Conservation (phyloP, 1,140 invertebrate species). For the Camponotus vicinus region DNA sequence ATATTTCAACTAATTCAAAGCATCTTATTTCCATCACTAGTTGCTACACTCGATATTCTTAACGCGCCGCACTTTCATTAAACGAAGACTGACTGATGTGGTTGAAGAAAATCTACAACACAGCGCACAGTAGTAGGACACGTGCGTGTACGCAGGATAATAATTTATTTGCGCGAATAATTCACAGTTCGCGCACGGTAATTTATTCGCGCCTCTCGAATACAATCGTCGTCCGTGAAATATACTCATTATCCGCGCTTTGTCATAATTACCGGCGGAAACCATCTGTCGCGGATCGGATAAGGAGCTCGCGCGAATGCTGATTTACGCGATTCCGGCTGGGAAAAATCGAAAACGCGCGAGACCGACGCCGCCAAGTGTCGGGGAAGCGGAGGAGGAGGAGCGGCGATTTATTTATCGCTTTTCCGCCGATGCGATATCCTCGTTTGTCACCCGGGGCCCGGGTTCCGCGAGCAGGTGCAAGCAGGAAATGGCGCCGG, state of each 20-base stretch:
- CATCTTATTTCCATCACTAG: too few relatives aligned
- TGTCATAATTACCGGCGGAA: slow-evolving; percentile 49
- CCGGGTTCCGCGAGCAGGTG: slow-evolving; percentile 59
- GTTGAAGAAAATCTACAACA: slow-evolving; percentile 2
- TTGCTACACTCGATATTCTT: neutral
- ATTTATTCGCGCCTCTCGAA: slow-evolving; percentile 47
- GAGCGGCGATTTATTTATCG: slow-evolving; percentile 58
- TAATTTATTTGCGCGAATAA: slow-evolving; percentile 52
- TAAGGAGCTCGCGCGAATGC: slow-evolving; percentile 18
- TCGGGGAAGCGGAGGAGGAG: too few relatives aligned
- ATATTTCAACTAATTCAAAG: too few relatives aligned
- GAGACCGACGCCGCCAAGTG: neutral
- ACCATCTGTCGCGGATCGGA: slow-evolving; percentile 37
- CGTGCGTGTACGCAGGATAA: neutral
- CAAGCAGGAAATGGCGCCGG: slow-evolving; percentile 49
- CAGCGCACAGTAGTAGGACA: too few relatives aligned
- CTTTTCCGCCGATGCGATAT: slow-evolving; percentile 57
- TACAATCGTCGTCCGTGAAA: slow-evolving; percentile 53
- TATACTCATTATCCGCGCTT: slow-evolving; percentile 58
- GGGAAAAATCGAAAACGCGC: slow-evolving; percentile 17
- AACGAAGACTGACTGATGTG: neutral
- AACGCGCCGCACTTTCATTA: neutral
- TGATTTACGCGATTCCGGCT: slow-evolving; percentile 38
- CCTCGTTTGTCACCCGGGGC: slow-evolving; percentile 67
- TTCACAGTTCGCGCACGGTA: slow-evolving; percentile 34